Conservation (phyloP, 2,888 invertebrate species). For the Spodoptera picta region DNA sequence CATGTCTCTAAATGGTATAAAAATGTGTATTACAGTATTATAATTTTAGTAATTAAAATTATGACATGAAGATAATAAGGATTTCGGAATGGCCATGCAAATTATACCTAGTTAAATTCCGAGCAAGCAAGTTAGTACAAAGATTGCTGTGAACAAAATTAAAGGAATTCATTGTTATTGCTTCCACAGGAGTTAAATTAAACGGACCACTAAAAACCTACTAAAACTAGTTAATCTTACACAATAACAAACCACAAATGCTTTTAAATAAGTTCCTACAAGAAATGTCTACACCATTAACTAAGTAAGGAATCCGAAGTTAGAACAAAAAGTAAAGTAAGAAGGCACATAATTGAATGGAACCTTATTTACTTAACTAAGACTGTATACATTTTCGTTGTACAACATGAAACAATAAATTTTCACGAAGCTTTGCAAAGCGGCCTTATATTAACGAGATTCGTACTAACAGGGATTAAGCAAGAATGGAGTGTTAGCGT, state of each 20-base stretch:
- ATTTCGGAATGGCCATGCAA: no score
- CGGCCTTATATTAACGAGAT: conserved; percentile 68
- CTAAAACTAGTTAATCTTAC: conserved; percentile 23
- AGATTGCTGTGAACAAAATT: not conserved
- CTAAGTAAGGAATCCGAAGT: conserved; percentile 36
- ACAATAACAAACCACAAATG: conserved; percentile 25
- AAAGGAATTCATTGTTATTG: conserved; percentile 14
- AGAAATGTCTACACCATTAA: conserved; percentile 20
- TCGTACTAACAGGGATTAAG: conserved; percentile 51
- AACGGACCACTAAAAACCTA: conserved; percentile 20
- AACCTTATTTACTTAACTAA: conserved; percentile 66
- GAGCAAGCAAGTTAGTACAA: not conserved
- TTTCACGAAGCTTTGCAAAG: conserved; percentile 71
- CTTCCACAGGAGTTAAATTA: conserved; percentile 32
- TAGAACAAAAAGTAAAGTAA: conserved; percentile 52
- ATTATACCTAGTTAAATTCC: not conserved
- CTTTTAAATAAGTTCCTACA: conserved; percentile 17
- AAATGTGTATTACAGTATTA: no score
- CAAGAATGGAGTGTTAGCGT: conserved; percentile 20
- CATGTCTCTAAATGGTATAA: no score
- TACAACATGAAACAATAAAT: conserved; percentile 75
- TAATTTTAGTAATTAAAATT: no score
- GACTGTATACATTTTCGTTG: conserved; percentile 66
- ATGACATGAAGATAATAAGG: no score
- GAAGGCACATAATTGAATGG: conserved; percentile 66